Evolutionary conservation across 2,888 invertebrate species (phyloP).

Genomic region (Geotrupes spiniger): DNA sequence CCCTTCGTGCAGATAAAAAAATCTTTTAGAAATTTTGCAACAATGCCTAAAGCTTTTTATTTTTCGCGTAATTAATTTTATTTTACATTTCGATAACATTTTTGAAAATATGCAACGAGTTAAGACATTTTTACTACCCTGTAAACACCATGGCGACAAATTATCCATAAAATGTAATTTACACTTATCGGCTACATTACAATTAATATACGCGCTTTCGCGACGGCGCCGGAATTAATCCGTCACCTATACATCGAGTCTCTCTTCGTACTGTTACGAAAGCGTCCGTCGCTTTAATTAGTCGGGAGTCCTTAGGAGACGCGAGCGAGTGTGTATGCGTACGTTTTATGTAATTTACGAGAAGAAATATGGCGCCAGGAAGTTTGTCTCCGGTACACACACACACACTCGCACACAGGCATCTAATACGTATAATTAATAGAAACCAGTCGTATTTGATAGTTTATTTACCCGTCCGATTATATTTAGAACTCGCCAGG

Average conservation of each 20-base stretch:
- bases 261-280: conserved; percentile 1
- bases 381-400: conserved; percentile 12
- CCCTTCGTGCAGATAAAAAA: too few relatives aligned
- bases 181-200: too few relatives aligned
- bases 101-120: too few relatives aligned
- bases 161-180: too few relatives aligned
- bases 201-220: conserved; percentile 11
- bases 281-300: conserved; percentile 1
- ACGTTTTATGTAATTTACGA: conserved; percentile 28
- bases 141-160: too few relatives aligned
- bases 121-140: too few relatives aligned
- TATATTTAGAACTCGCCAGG: conserved; percentile 5
- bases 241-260: conserved; percentile 5
- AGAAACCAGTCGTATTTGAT: conserved; percentile 5
- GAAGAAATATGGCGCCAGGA: conserved; percentile 30
- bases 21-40: too few relatives aligned
- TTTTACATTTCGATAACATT: too few relatives aligned
- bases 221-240: conserved; percentile 13
- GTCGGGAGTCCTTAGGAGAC: not conserved
- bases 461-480: conserved; percentile 6
- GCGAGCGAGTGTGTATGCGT: not conserved
- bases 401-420: not conserved
- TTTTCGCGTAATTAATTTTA: too few relatives aligned
- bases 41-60: too few relatives aligned
- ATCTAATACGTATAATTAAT: conserved; percentile 6